Percentiles rank a stretch among this genome's conserved stretches.
Evolutionary conservation across 2,888 invertebrate species (phyloP).

Genomic region (Aspidiotus rigidus): DNA sequence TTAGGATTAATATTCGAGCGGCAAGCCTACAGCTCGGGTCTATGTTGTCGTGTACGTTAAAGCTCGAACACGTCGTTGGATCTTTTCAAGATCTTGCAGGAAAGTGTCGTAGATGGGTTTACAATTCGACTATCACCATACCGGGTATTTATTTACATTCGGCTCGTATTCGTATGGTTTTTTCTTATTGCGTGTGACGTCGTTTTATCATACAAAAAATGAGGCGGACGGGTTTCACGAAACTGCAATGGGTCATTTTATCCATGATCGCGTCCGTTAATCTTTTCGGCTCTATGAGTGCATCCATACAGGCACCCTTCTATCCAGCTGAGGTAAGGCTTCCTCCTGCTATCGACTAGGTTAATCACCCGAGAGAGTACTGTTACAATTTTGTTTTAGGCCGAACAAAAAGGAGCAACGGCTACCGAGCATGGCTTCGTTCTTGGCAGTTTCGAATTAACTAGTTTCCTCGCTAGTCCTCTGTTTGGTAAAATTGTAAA

Average conservation of each 20-base stretch:
- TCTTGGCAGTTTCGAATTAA: conserved; percentile 75
- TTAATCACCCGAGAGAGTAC: no score
- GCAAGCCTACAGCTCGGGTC: no score
- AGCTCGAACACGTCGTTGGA: no score
- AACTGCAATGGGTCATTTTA: conserved; percentile 42
- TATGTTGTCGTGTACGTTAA: no score
- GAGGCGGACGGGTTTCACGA: conserved; percentile 36
- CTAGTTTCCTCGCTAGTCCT: conserved; percentile 72
- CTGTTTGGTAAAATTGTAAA: conserved; percentile 65
- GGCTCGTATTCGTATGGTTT: no score
- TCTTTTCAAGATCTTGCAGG: no score
- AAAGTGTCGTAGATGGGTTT: no score
- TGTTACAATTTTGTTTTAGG: conserved; percentile 48
- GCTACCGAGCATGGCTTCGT: conserved; percentile 77
- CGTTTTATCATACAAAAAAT: background rate
- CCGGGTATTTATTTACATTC: no score
- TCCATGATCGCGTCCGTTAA: conserved; percentile 43
- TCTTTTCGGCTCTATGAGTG: conserved; percentile 44
- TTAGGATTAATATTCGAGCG: no score
- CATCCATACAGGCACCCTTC: conserved; percentile 47
- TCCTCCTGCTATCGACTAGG: no score
- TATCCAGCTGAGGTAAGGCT: conserved; percentile 44
- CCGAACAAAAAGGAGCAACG: conserved; percentile 68
- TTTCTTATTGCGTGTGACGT: no score
- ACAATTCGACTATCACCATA: no score